Conservation (phyloP, 2,113 vertebrate species). For the Tyto alba region DNA sequence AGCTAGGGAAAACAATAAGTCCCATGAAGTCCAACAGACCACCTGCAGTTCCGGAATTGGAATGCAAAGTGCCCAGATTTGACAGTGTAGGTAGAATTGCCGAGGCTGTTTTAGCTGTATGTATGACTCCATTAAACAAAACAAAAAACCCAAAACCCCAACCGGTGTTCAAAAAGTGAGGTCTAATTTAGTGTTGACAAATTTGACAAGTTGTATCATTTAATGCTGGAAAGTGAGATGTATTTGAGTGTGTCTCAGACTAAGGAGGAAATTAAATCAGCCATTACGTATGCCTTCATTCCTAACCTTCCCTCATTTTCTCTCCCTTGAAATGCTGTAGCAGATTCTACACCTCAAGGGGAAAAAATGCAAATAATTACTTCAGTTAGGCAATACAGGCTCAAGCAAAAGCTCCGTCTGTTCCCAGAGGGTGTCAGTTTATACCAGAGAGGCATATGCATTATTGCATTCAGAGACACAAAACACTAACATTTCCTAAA, state of each 20-base stretch:
- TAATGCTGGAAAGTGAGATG: background rate
- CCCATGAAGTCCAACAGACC: background rate
- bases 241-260: background rate
- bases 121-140: background rate
- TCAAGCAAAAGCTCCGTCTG: background rate
- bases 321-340: background rate
- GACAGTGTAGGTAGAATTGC: background rate
- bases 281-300: background rate
- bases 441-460: background rate
- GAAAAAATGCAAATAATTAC: background rate
- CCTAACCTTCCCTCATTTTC: background rate
- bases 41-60: background rate
- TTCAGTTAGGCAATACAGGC: background rate
- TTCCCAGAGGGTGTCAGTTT: background rate
- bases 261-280: background rate
- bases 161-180: background rate
- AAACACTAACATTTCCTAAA: background rate
- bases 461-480: background rate
- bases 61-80: background rate
- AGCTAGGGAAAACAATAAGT: background rate
- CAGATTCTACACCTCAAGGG: background rate
- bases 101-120: background rate
- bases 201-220: background rate
- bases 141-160: background rate
- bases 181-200: background rate